phyloP scores from a whole-genome alignment of 2,888 invertebrate species.

The Dicyrtoma fusca region DNA sequence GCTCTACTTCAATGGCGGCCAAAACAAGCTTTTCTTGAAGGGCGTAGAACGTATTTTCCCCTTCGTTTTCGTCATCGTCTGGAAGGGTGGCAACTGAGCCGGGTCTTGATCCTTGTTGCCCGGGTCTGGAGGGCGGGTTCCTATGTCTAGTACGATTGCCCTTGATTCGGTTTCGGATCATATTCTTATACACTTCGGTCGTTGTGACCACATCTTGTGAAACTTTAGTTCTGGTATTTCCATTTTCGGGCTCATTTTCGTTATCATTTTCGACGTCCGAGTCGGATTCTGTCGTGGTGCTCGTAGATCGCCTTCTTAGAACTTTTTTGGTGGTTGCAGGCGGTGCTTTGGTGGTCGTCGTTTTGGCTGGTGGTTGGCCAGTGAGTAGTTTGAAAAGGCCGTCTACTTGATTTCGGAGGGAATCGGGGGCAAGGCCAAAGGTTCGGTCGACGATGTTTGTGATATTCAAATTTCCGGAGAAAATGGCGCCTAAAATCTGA shows the following conservation, averaged over 20 bases:
- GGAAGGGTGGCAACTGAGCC: too few species aligned
- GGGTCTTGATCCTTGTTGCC: too few species aligned
- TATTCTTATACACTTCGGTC: too few species aligned
- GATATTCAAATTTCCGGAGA: conserved; percentile 52
- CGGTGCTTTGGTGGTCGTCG: neutral
- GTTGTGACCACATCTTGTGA: too few species aligned
- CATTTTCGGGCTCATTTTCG: too few species aligned
- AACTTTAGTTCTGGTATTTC: too few species aligned
- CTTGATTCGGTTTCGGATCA: too few species aligned
- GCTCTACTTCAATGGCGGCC: conserved; percentile 44
- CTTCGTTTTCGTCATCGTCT: too few species aligned
- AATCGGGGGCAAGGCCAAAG: conserved; percentile 47
- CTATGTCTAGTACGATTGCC: too few species aligned
- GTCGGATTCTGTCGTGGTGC: neutral
- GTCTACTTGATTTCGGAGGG: conserved; percentile 49
- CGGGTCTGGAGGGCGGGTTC: too few species aligned
- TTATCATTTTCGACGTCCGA: conserved; percentile 1
- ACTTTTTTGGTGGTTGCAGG: neutral
- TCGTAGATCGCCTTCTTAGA: neutral
- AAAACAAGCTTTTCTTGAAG: conserved; percentile 42
- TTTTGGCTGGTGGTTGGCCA: conserved; percentile 36
- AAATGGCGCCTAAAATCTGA: conserved; percentile 55
- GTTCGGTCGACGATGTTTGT: conserved; percentile 51
- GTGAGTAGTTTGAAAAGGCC: conserved; percentile 50
- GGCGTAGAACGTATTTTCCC: conserved; percentile 48